phyloP scores from a whole-genome alignment of 2,888 invertebrate species.

The Mythimna lalbum region DNA sequence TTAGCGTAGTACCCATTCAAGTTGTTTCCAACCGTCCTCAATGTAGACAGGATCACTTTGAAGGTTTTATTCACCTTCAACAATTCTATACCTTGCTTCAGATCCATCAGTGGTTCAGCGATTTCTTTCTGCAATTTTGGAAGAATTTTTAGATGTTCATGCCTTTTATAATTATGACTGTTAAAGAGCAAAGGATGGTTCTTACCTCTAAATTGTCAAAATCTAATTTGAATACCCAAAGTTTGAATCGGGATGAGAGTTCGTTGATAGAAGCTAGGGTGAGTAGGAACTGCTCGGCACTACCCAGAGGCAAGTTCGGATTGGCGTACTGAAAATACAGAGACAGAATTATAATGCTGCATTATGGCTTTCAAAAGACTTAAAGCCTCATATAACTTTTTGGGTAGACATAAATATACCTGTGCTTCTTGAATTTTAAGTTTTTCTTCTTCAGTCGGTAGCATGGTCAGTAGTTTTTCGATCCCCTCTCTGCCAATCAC shows the following conservation, averaged over 20 bases:
- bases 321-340: conserved; percentile 92
- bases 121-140: conserved; percentile 94
- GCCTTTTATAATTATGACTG: background rate
- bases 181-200: background rate
- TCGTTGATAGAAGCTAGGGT: conserved; percentile 99
- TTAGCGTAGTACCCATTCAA: conserved; percentile 98
- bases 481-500: conserved; percentile 99
- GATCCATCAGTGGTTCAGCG: conserved; percentile 99
- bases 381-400: background rate
- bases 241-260: conserved; percentile 96
- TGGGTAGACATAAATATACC: conserved; percentile 72
- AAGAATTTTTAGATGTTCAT: background rate
- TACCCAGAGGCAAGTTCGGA: conserved; percentile 97
- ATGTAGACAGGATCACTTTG: conserved; percentile 97
- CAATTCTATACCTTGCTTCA: conserved; percentile 98
- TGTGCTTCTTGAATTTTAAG: conserved; percentile 99
- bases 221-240: conserved; percentile 99
- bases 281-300: conserved; percentile 99
- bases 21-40: conserved; percentile 98
- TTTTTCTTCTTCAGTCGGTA: conserved; percentile 99
- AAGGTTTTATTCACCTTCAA: conserved; percentile 98
- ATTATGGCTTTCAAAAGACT: background rate
- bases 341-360: background rate
- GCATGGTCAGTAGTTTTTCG: conserved; percentile 99
- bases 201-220: conserved; percentile 98